Percentiles rank a stretch among this genome's conserved stretches.
Conservation (phyloP, 2,888 invertebrate species). For the Drosophila testacea region DNA sequence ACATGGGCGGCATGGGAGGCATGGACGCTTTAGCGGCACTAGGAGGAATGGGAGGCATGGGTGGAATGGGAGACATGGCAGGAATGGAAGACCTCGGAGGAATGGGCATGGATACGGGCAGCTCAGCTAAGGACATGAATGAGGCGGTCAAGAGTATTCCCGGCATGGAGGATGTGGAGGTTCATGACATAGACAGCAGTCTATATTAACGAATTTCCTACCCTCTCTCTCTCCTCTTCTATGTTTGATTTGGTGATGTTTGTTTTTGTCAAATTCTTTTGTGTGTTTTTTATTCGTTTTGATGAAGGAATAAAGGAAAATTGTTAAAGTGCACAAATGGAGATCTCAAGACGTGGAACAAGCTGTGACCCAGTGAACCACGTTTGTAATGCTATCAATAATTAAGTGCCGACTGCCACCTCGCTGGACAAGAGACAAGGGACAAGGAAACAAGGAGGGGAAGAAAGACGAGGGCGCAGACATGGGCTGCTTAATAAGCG, state of each 20-base stretch:
- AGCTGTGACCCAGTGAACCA: slow-evolving; percentile 70
- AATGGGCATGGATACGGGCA: slow-evolving; percentile 12
- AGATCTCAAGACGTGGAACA: slow-evolving; percentile 43
- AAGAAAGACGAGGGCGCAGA: slow-evolving; percentile 6
- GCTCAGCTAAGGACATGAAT: slow-evolving; percentile 52
- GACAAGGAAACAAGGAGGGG: slow-evolving; percentile 9
- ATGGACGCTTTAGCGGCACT: slow-evolving; percentile 23
- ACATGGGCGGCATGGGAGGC: slow-evolving; percentile 77
- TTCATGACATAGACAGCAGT: slow-evolving; percentile 57
- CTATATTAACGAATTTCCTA: background rate
- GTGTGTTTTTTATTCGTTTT: slow-evolving; percentile 19
- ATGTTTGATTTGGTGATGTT: background rate
- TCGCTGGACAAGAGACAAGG: slow-evolving; percentile 33
- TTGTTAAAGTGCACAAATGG: slow-evolving; percentile 42
- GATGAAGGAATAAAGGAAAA: slow-evolving; percentile 50
- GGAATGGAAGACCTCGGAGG: slow-evolving; percentile 25
- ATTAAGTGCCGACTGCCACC: slow-evolving; percentile 78
- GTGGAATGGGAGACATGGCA: slow-evolving; percentile 36
- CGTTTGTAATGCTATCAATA: slow-evolving; percentile 79
- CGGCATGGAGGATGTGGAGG: slow-evolving; percentile 68
- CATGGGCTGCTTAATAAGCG: slow-evolving; percentile 75
- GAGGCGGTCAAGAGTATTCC: slow-evolving; percentile 64
- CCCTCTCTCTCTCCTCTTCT: background rate
- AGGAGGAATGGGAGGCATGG: slow-evolving; percentile 42
- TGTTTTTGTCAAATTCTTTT: slow-evolving; percentile 34